phyloP scores from a whole-genome alignment of 2,888 invertebrate genomes.

The Cryptus viduatorius region DNA sequence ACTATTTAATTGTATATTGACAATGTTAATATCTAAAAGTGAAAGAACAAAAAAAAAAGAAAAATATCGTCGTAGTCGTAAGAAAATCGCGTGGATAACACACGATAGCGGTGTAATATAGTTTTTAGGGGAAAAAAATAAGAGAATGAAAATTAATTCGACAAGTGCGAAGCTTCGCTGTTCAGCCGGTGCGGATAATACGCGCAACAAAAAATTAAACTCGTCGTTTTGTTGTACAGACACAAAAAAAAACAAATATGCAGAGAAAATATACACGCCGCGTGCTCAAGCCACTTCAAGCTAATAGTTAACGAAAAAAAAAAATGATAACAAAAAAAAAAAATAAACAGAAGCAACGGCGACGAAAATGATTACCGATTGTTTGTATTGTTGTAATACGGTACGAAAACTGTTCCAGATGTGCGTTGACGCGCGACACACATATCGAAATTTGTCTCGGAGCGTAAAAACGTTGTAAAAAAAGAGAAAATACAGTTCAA shows the following conservation, averaged over 20 bases:
- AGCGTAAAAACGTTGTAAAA: background rate
- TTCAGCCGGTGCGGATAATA: slow-evolving; percentile 66
- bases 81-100: slow-evolving; percentile 37
- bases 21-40: slow-evolving; percentile 39
- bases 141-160: background rate
- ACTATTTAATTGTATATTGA: slow-evolving; percentile 55
- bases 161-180: slow-evolving; percentile 62
- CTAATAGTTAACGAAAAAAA: slow-evolving; percentile 38
- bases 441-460: slow-evolving; percentile 57
- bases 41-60: background rate
- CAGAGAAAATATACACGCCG: slow-evolving; percentile 34
- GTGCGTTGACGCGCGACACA: slow-evolving; percentile 56
- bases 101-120: slow-evolving; percentile 50
- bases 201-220: slow-evolving; percentile 35
- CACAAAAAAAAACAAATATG: slow-evolving; percentile 29
- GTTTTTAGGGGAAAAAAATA: slow-evolving; percentile 29
- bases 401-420: slow-evolving; percentile 73
- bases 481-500: slow-evolving; percentile 12
- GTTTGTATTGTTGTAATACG: slow-evolving; percentile 81
- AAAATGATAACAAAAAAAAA: slow-evolving; percentile 68
- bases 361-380: slow-evolving; percentile 73
- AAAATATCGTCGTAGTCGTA: slow-evolving; percentile 29
- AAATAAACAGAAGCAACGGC: slow-evolving; percentile 47
- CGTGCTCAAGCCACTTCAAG: slow-evolving; percentile 54
- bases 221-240: slow-evolving; percentile 58